Evolutionary conservation across 2,888 invertebrate genomes (phyloP).

Genomic region (Apodemia zela): DNA sequence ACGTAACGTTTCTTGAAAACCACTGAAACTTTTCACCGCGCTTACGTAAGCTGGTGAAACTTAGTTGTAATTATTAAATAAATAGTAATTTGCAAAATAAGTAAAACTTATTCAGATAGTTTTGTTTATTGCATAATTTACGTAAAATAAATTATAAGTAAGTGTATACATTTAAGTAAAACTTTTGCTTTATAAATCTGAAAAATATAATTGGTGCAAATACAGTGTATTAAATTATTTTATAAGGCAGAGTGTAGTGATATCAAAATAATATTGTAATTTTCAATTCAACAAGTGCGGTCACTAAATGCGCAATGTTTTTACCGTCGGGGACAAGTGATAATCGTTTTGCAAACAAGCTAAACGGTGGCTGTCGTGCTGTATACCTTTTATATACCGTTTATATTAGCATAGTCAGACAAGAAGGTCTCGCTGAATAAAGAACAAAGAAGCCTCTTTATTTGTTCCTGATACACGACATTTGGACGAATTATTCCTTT

Average conservation of each 20-base stretch:
- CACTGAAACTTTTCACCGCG: slow-evolving; percentile 57
- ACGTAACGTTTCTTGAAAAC: slow-evolving; percentile 45
- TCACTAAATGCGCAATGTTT: slow-evolving; percentile 73
- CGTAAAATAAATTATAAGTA: background rate
- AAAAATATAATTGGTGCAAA: slow-evolving; percentile 10
- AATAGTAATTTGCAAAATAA: background rate
- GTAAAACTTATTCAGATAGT: background rate
- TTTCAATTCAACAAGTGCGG: slow-evolving; percentile 46
- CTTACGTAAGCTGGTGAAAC: background rate
- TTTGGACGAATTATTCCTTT: slow-evolving; percentile 30
- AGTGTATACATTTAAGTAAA: background rate
- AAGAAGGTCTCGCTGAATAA: slow-evolving; percentile 48
- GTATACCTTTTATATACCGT: slow-evolving; percentile 54
- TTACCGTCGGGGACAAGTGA: slow-evolving; percentile 63
- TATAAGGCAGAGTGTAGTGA: slow-evolving; percentile 28
- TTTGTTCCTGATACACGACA: slow-evolving; percentile 42
- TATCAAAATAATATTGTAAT: slow-evolving; percentile 46
- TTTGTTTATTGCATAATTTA: background rate
- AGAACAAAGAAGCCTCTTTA: slow-evolving; percentile 52
- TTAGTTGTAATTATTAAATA: background rate
- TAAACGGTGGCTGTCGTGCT: slow-evolving; percentile 54
- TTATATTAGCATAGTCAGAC: slow-evolving; percentile 60
- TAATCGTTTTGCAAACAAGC: slow-evolving; percentile 72
- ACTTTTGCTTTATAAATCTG: background rate
- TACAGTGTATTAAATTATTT: slow-evolving; percentile 18